Evolutionary conservation across 1,140 invertebrate genomes (phyloP).

Genomic region (Augochlora pura): DNA sequence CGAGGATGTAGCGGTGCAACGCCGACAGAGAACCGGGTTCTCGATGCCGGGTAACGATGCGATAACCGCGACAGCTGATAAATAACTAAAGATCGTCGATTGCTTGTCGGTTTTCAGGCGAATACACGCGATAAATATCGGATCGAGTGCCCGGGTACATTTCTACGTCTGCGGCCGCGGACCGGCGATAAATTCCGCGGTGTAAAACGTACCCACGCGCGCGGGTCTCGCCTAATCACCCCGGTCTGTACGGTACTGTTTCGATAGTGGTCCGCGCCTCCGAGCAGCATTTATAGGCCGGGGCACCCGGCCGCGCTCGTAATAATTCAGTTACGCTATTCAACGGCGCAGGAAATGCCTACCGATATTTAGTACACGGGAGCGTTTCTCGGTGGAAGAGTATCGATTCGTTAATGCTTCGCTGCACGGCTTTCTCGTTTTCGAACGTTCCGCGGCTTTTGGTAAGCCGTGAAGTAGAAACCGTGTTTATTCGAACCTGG

Average conservation of each 20-base stretch:
- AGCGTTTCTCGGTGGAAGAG: too few relatives aligned
- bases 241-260: conserved; percentile 1
- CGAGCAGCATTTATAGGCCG: not conserved
- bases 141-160: conserved; percentile 29
- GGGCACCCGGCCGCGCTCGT: not conserved
- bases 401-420: not conserved
- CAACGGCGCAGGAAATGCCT: too few relatives aligned
- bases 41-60: conserved; percentile 29
- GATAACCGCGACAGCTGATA: conserved; percentile 29
- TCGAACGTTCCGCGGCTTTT: too few relatives aligned
- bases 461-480: too few relatives aligned
- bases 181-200: conserved; percentile 3
- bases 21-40: not conserved
- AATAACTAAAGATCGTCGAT: conserved; percentile 42
- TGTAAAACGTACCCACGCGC: not conserved
- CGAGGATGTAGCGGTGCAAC: conserved; percentile 26
- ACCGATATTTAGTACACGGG: too few relatives aligned
- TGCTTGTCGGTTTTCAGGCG: conserved; percentile 42
- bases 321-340: not conserved
- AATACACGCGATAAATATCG: conserved; percentile 41
- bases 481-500: too few relatives aligned
- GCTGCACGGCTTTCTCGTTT: too few relatives aligned
- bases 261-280: not conserved
- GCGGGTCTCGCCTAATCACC: conserved; percentile 20
- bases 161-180: not conserved